Evolutionary conservation across 2,797 vertebrate genomes (phyloP), one percentile per base, ranked within the genome.

Genomic region (Syngnathus rostellatus): DNA sequence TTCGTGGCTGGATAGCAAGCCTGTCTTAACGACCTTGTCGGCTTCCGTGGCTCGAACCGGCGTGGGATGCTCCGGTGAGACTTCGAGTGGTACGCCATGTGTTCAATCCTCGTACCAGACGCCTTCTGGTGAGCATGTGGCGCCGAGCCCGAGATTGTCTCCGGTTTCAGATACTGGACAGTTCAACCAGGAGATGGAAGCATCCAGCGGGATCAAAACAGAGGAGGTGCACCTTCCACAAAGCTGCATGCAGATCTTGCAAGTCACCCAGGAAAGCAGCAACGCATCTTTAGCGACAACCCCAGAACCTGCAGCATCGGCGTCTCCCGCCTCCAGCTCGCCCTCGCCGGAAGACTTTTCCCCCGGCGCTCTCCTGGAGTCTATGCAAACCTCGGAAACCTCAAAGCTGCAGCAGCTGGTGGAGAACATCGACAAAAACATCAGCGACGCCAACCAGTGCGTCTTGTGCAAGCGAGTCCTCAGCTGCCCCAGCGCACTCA

Each of bases 381-480:
- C 92, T 86, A 82, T 94, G 93, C 88, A 90, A 75, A 94, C 95
- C 0, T 98, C 97, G 0, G 97, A 99, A 87, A 99, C 97, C 85
- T 98, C 94, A 63, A 99, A 98, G 85, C 91, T 99, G 17, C 97
- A 99, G 87, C 95, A 96, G 83, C 87, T 99, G 67, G 97, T 99
- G 72, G 97, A 99, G 86, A 98, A 96, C 82, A 98, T 99, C 21
- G 96, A 99, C 85, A 98, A 94, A 87, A 97, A 97, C 87, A 93
- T 96, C 77, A 92, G 92, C 0, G 95, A 90, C 38, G 93, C 94
- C 58, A 99, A 98, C 89, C 93, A 97, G 83, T 99, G 97, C 0
- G 85, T 93, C 80, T 93, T 99, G 80, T 99, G 97, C 83, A 94
- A 94, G 85, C 93, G 96, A 0, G 93, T 98, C 71, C 94, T 99